phyloP scores from a whole-genome alignment of 2,113 vertebrate genomes.

The Crotalus horridus region DNA sequence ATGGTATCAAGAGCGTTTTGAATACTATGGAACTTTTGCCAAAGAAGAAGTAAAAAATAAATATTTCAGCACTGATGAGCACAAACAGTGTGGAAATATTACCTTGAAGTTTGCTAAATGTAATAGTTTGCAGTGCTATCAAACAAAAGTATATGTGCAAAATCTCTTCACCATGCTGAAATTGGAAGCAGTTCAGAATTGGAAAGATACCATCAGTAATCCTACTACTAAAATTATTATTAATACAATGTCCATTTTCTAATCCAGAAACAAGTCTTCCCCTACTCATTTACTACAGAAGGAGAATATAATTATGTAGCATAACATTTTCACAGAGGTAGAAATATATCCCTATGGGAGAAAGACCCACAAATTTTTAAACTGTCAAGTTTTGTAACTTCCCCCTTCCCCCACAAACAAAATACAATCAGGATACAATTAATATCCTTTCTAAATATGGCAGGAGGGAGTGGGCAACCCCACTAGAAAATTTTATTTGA shows the following conservation, averaged over 20 bases:
- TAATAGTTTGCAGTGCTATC: neutral
- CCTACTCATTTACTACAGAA: neutral
- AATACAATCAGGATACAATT: neutral
- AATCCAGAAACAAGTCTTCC: neutral
- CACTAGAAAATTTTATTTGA: neutral
- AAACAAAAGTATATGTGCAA: neutral
- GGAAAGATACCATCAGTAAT: neutral
- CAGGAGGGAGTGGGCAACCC: conserved; percentile 8
- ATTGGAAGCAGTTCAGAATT: neutral
- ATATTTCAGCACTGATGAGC: neutral
- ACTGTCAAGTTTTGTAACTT: neutral
- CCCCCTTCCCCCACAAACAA: neutral
- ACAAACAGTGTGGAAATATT: neutral
- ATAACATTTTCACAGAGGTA: conserved; percentile 4
- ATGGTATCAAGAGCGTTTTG: neutral
- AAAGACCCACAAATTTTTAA: neutral
- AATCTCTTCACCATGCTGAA: neutral
- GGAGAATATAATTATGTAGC: conserved; percentile 16
- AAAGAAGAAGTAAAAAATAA: neutral
- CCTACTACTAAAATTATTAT: neutral
- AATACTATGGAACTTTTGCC: neutral
- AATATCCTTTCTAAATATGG: fast-evolving
- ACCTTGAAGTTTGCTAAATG: neutral
- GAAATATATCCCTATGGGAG: neutral
- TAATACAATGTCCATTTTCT: neutral